These are phyloP conservation scores for Rhynchomys soricoides DNA, from an alignment of 2,113 vertebrate species.

Conservation along the genomic window DNA sequence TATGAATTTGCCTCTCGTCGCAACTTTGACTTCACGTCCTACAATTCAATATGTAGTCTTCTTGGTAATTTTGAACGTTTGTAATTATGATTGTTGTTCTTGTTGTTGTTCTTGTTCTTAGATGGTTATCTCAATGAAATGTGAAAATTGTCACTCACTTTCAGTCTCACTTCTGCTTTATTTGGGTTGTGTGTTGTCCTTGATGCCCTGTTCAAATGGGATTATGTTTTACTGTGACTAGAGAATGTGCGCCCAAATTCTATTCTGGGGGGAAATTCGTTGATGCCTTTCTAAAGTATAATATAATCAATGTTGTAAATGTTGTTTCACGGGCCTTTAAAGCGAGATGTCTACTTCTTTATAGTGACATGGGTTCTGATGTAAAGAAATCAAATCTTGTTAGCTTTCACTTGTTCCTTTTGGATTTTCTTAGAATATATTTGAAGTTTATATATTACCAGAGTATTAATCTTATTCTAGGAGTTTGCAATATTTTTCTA, in stretches of 20 bases:
- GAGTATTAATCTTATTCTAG: constrained; percentile 8
- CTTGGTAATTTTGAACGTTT: constrained; percentile 32
- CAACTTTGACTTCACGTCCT: constrained; percentile 55
- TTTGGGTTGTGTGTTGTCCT: background rate
- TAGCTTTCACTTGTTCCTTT: constrained; percentile 29
- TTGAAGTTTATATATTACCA: background rate
- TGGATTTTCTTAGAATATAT: constrained; percentile 16
- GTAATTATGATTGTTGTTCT: constrained; percentile 49
- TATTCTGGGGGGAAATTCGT: constrained; percentile 2
- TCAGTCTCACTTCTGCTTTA: constrained; percentile 28
- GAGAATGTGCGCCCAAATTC: constrained; percentile 2
- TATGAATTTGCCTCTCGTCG: constrained; percentile 67
- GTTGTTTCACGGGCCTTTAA: background rate
- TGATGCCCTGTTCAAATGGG: constrained; percentile 36
- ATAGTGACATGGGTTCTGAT: background rate
- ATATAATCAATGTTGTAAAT: constrained; percentile 50
- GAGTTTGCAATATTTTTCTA: background rate
- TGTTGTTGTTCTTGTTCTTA: constrained; percentile 48
- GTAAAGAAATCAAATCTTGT: constrained; percentile 11
- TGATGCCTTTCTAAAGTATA: background rate
- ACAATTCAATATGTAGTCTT: constrained; percentile 41
- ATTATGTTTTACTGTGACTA: constrained; percentile 26
- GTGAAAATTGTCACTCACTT: constrained; percentile 38
- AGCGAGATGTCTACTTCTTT: background rate
- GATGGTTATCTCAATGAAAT: constrained; percentile 52